Evolutionary conservation across 1,140 invertebrate genomes (phyloP).

Genomic region (Macrosteles quadrilineatus): DNA sequence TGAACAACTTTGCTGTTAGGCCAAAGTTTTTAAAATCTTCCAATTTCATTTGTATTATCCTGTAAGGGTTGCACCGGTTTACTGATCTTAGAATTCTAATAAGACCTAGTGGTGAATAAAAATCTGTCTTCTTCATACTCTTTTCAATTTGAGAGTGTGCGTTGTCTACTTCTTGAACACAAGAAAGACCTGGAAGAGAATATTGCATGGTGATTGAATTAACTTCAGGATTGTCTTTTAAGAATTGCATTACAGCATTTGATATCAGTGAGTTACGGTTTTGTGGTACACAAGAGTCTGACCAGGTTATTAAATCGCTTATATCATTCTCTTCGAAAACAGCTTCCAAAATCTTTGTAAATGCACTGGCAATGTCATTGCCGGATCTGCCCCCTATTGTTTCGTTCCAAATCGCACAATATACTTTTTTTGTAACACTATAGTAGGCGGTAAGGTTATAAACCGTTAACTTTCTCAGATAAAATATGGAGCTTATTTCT

Average conservation of each 20-base stretch:
- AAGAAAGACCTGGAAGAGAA: slow-evolving; percentile 43
- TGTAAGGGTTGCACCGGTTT: slow-evolving; percentile 28
- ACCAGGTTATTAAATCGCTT: slow-evolving; percentile 41
- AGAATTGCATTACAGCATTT: slow-evolving; percentile 38
- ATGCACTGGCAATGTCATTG: no score
- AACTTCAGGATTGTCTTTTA: slow-evolving; percentile 37
- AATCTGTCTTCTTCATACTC: slow-evolving; percentile 36
- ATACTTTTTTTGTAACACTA: slow-evolving; percentile 37
- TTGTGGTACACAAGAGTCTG: slow-evolving; percentile 43
- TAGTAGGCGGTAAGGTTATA: slow-evolving; percentile 43
- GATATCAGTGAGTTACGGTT: slow-evolving; percentile 43
- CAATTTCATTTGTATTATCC: slow-evolving; percentile 32
- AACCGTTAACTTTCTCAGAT: slow-evolving; percentile 40
- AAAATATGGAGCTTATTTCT: slow-evolving; percentile 32
- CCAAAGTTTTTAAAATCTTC: slow-evolving; percentile 35
- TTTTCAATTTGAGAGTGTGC: slow-evolving; percentile 43
- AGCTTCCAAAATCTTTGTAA: slow-evolving; percentile 32
- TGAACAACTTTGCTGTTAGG: slow-evolving; percentile 28
- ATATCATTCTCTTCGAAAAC: slow-evolving; percentile 37
- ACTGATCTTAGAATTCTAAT: slow-evolving; percentile 33
- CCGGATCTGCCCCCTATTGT: slow-evolving; percentile 35
- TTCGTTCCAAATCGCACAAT: slow-evolving; percentile 43
- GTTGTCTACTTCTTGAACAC: slow-evolving; percentile 43
- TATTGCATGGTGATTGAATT: slow-evolving; percentile 42
- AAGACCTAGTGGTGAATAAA: slow-evolving; percentile 36